Evolutionary conservation across 1,140 invertebrate species (phyloP), one percentile per base, ranked within the genome.

Genomic region (Pogonomyrmex californicus): DNA sequence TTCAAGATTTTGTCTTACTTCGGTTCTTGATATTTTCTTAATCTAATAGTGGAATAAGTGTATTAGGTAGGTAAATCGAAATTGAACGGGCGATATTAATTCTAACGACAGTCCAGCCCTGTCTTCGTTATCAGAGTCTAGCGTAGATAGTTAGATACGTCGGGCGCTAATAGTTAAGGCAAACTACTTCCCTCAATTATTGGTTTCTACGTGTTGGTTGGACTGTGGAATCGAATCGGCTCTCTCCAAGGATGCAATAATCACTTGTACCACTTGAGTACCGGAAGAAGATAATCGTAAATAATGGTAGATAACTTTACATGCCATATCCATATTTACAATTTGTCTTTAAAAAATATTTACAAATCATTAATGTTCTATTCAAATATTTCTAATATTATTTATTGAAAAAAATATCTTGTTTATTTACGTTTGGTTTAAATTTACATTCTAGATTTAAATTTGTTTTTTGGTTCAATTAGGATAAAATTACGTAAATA

Each of bases 111-210:
- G 44, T 81, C 66, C 51, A 47, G 51, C n/a, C 30, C 12, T 17
- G 71, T 60, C 54, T 56, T 86, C 30, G 58, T 81, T 77, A 83
- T 83, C 66, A 60, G 78, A 62, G n/a, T 56, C 54, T 68, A 47
- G 33, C 9, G 58, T 17, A 36, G 30, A 58, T 82, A 33, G 30
- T 17, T 62, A 47, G 44, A 86, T 68, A 68, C 14, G 49, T 58
- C 58, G 51, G 54, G 33, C 75, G 51, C 14, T 82, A 77, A 89
- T 89, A 85, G 85, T 90, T 86, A 86, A 79, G 66, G 68, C 70
- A 66, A 58, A 44, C 83, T 88, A 73, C 68, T 75, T 86, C 54
- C 82, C 62, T 76, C 63, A 66, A 86, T 89, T 86, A 89, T 89
- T 86, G 87, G 62, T 56, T 85, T 70, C 73, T 79, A 41, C 49